Conservation (phyloP, 2,888 invertebrate species). For the Drosophila prolongata region DNA sequence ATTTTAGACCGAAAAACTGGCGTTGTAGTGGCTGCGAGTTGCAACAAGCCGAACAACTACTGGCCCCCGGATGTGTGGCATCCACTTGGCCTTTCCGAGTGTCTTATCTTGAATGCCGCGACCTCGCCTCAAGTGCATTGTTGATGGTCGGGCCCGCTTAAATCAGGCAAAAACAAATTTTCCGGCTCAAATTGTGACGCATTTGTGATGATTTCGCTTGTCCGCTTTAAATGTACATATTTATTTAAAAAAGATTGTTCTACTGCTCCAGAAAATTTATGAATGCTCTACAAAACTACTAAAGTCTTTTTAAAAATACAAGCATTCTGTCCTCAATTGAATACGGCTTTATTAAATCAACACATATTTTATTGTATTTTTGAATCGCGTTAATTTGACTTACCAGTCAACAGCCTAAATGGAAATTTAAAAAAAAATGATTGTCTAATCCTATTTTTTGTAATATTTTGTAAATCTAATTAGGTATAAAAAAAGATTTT, state of each 20-base stretch:
- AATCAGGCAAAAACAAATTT: slow-evolving; percentile 8
- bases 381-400: too few species aligned
- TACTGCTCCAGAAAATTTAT: neutral
- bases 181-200: slow-evolving; percentile 13
- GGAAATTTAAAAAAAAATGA: too few species aligned
- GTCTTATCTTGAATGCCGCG: slow-evolving; percentile 47
- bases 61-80: slow-evolving; percentile 62
- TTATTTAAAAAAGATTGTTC: slow-evolving; percentile 1
- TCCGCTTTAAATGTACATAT: neutral
- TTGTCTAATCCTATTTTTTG: too few species aligned
- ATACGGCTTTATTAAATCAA: too few species aligned
- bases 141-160: slow-evolving; percentile 18
- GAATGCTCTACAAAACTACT: too few species aligned
- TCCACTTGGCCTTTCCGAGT: slow-evolving; percentile 68
- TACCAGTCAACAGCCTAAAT: too few species aligned
- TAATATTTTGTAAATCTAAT: too few species aligned
- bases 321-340: too few species aligned
- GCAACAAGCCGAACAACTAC: slow-evolving; percentile 38
- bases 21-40: slow-evolving; percentile 33
- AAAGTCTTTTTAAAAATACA: too few species aligned
- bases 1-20: slow-evolving; percentile 53
- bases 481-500: too few species aligned
- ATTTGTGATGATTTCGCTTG: neutral
- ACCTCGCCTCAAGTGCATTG: slow-evolving; percentile 45
- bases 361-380: too few species aligned